Base-by-base conservation (phyloP, 2,113 vertebrate species). In the Eleginops maclovinus region DNA sequence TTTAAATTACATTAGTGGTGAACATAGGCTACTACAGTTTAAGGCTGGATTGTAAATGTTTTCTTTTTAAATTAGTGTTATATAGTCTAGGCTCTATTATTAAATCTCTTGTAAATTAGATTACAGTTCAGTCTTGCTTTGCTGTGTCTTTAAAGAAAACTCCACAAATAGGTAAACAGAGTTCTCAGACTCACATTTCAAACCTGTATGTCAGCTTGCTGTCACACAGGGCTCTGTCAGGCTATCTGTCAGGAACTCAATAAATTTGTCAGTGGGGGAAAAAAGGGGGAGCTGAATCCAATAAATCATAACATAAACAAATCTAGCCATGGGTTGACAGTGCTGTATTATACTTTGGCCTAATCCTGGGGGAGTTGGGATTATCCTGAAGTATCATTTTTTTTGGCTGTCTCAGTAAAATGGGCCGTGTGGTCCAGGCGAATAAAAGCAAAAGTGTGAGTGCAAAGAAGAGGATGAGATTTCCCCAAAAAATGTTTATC, bases 291-390 rank as follows among this genome's bases (percentile, higher is more conserved):
- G 44, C 72, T 73, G 77, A 90, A 92, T 91, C 79, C 81, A 91
- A 90, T 91, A 91, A 87, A 89, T 92, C 88, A 88, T 87, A 90
- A 81, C 75, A 74, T 90, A 89, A 91, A 90, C 87, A 89, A 90
- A 90, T 88, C 81, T 85, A 59, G 66, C 84, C 81, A 53, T 50
- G 83, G 66, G 73, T 85, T 89, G 91, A 90, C 88, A 89, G 89
- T 72, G 85, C 82, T 89, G 87, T 77, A 79, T 91, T 89, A 87
- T 86, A 84, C 75, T 88, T 69, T 16, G 83, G 19, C 75, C 56
- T 84, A 82, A 87, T 87, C 89, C 83, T 49, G 19, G 8, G 85
- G 85, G 86, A 89, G 73, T 81, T 77, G 62, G 81, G 84, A 91
- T 90, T 90, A 90, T 90, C 86, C 86, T 24, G 83, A 75, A 79